Conservation (phyloP, 2,888 invertebrate species). For the Dysmachus trigonus region DNA sequence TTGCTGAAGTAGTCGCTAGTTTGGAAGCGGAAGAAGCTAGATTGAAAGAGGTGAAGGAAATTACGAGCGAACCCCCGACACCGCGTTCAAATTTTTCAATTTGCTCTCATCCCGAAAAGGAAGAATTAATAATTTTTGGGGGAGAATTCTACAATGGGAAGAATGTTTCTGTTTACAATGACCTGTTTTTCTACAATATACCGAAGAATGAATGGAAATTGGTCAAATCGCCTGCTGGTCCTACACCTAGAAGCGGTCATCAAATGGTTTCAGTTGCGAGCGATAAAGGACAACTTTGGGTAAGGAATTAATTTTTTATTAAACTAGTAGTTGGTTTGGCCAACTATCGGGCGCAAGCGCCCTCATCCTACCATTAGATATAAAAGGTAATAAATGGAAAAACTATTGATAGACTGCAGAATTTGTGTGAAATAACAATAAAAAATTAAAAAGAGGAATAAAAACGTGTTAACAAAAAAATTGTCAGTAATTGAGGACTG, state of each 20-base stretch:
- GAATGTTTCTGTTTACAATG: slow-evolving; percentile 86
- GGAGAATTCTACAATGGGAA: slow-evolving; percentile 92
- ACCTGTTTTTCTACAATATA: slow-evolving; percentile 84
- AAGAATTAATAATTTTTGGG: slow-evolving; percentile 89
- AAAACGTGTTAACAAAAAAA: too few relatives aligned
- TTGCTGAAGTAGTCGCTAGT: slow-evolving; percentile 79
- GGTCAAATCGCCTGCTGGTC: slow-evolving; percentile 83
- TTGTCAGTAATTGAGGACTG: too few relatives aligned
- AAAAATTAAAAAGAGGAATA: too few relatives aligned
- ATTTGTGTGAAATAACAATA: too few relatives aligned
- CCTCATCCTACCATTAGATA: too few relatives aligned
- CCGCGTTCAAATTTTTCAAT: slow-evolving; percentile 83
- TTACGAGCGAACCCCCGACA: slow-evolving; percentile 72
- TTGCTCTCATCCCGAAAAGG: slow-evolving; percentile 84
- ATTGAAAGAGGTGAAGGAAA: slow-evolving; percentile 74
- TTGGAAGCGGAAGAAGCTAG: slow-evolving; percentile 81
- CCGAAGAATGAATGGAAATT: slow-evolving; percentile 81
- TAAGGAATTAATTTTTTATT: too few relatives aligned
- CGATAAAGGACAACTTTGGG: slow-evolving; percentile 73
- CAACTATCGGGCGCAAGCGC: too few relatives aligned
- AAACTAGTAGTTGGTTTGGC: not conserved
- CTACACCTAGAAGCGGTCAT: slow-evolving; percentile 89
- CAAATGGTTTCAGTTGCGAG: slow-evolving; percentile 81
- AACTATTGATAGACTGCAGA: too few relatives aligned
- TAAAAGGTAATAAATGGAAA: too few relatives aligned